Evolutionary conservation across 2,113 vertebrate genomes (phyloP).

Genomic region (Phylloscopus whistleri): DNA sequence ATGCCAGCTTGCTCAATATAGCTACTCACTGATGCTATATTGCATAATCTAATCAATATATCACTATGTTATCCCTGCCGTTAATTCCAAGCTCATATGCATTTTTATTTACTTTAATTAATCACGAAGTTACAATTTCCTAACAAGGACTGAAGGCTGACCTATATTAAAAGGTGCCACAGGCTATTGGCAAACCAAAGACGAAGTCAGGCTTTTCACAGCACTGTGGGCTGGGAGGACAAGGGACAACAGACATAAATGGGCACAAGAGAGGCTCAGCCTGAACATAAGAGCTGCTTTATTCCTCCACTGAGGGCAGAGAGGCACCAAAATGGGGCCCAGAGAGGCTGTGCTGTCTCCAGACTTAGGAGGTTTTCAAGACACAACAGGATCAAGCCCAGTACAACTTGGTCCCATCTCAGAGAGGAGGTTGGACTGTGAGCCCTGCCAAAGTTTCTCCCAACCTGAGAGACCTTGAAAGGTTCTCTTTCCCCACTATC

Average conservation of each 20-base stretch:
- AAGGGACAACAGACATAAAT: neutral
- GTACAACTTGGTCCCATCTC: neutral
- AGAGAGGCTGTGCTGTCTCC: neutral
- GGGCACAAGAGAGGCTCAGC: neutral
- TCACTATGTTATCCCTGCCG: neutral
- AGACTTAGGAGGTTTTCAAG: neutral
- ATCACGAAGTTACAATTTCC: slow-evolving; percentile 17
- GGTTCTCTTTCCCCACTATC: neutral
- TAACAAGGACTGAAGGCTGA: slow-evolving; percentile 12
- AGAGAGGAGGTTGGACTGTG: neutral
- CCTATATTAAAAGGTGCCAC: slow-evolving; percentile 19
- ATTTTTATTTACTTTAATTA: slow-evolving; percentile 41
- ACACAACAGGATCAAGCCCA: neutral
- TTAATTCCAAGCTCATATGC: neutral
- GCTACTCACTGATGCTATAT: neutral
- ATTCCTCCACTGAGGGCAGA: neutral
- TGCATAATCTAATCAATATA: slow-evolving; percentile 24
- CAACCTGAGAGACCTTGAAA: neutral
- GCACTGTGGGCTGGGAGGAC: neutral
- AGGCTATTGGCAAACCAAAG: neutral
- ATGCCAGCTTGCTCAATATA: neutral
- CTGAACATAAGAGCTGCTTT: neutral
- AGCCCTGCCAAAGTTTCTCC: neutral
- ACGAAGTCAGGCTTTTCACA: neutral
- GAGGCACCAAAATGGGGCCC: neutral